These are phyloP conservation scores for Labeo calbasu DNA, from an alignment of 2,797 vertebrate genomes.

Conservation along the genomic window DNA sequence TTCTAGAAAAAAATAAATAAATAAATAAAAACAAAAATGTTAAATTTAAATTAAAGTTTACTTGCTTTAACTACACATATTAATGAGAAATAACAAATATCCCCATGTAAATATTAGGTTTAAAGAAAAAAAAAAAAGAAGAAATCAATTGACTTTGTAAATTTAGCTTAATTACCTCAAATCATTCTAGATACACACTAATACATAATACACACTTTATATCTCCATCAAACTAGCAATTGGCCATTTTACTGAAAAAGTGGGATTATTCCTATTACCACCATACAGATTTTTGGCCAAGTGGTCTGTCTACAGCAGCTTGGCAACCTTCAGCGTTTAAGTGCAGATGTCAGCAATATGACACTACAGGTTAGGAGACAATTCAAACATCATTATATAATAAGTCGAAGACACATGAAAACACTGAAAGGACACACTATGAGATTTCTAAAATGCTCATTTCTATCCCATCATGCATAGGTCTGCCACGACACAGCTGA, in stretches of 20 bases:
- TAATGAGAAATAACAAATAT: too few species aligned
- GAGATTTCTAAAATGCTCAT: neutral
- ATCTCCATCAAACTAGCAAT: neutral
- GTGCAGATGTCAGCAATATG: neutral
- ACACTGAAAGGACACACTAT: neutral
- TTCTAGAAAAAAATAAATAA: too few species aligned
- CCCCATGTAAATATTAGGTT: too few species aligned
- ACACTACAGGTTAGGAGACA: neutral
- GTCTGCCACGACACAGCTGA: neutral
- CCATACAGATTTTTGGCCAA: neutral
- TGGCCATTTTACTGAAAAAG: neutral
- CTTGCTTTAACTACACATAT: too few species aligned
- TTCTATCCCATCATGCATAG: neutral
- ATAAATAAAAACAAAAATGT: too few species aligned
- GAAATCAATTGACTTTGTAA: too few species aligned
- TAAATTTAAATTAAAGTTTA: too few species aligned
- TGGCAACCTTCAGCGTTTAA: neutral
- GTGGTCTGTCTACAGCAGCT: neutral
- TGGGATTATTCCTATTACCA: neutral
- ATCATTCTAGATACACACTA: neutral
- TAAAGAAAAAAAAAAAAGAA: too few species aligned
- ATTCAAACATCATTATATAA: conserved; percentile 16
- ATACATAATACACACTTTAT: neutral
- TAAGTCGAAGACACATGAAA: neutral
- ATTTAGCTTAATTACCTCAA: neutral